These are phyloP conservation scores for Cromileptes altivelis DNA, from an alignment of 2,113 vertebrate species.

Conservation along the genomic window DNA sequence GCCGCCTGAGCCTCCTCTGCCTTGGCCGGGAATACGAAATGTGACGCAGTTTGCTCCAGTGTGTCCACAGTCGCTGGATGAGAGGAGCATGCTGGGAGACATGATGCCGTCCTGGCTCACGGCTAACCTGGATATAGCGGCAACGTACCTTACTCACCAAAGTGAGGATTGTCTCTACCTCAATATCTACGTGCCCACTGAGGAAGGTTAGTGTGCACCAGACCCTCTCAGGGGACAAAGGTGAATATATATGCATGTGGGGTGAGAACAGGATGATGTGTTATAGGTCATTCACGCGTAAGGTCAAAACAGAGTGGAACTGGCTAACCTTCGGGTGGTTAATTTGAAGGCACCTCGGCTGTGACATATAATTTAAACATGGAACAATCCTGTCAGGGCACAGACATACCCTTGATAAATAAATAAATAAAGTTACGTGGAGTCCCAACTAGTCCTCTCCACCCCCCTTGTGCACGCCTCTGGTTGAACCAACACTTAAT, in stretches of 20 bases:
- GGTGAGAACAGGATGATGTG: constrained; percentile 16
- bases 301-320: background rate
- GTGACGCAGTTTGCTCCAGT: constrained; percentile 94
- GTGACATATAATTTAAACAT: constrained; percentile 48
- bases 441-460: background rate
- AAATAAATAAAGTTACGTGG: constrained; percentile 35
- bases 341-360: constrained; percentile 9
- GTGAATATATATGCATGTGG: constrained; percentile 25
- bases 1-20: constrained; percentile 91
- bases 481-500: constrained; percentile 64
- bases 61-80: constrained; percentile 94
- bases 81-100: constrained; percentile 91
- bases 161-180: constrained; percentile 96
- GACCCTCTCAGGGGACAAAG: background rate
- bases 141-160: constrained; percentile 94
- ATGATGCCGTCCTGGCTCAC: constrained; percentile 97
- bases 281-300: constrained; percentile 16
- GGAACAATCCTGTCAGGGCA: constrained; percentile 11
- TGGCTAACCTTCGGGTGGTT: background rate
- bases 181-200: constrained; percentile 97
- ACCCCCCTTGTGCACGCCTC: constrained; percentile 24
- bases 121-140: constrained; percentile 95
- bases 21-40: constrained; percentile 93
- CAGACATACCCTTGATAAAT: constrained; percentile 36
- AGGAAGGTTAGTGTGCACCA: constrained; percentile 89